phyloP scores from a whole-genome alignment of 2,888 invertebrate genomes.

The Microplitis deprimator region DNA sequence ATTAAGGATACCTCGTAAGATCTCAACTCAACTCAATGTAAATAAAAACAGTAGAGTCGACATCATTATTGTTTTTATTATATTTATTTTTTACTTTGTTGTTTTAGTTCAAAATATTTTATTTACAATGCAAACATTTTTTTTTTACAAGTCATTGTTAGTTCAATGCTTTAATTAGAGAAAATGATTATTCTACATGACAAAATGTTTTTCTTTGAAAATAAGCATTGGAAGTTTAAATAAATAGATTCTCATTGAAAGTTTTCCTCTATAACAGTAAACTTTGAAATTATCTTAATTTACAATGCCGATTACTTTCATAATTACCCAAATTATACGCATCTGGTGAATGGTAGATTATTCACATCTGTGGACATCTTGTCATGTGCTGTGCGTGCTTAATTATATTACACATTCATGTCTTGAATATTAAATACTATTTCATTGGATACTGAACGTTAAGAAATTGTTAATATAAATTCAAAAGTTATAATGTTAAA shows the following conservation, averaged over 20 bases:
- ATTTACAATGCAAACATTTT: background rate
- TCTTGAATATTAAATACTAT: conserved; percentile 1
- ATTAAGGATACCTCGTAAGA: background rate
- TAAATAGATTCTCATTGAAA: background rate
- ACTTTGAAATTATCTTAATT: background rate
- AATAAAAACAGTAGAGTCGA: background rate
- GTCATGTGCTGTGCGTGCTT: background rate
- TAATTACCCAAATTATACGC: background rate
- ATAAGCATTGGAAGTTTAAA: background rate
- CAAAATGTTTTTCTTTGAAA: background rate
- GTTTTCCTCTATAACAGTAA: background rate
- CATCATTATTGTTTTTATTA: background rate
- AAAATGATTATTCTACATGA: background rate
- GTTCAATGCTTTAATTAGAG: background rate
- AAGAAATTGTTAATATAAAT: background rate
- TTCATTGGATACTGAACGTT: background rate
- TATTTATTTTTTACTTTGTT: background rate
- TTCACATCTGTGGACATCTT: conserved; percentile 1
- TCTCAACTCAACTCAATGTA: background rate
- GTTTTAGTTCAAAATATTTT: background rate
- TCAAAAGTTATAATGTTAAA: background rate
- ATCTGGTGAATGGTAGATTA: background rate
- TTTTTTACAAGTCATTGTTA: background rate
- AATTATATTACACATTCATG: background rate
- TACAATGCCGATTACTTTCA: background rate